Percentiles rank a stretch among this genome's conserved stretches.
Evolutionary conservation across 2,113 vertebrate genomes (phyloP).

Genomic region (Clupea harengus): DNA sequence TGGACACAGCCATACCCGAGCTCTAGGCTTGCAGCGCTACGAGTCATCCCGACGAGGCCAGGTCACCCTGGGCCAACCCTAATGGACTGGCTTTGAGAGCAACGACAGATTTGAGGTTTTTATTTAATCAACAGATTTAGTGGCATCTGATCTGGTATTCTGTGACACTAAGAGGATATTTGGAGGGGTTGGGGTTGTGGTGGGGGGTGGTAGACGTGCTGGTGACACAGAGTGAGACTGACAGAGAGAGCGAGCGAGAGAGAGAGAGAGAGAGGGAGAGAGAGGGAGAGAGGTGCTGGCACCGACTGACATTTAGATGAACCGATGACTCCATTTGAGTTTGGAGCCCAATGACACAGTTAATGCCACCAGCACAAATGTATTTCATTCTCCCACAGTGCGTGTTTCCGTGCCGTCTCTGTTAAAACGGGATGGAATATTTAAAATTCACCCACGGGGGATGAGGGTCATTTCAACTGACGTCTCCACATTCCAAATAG

Average conservation of each 20-base stretch:
- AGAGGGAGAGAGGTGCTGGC: not conserved
- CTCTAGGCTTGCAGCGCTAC: not conserved
- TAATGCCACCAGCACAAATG: not conserved
- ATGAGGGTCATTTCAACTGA: not conserved
- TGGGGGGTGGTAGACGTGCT: too few species aligned
- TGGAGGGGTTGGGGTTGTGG: not conserved
- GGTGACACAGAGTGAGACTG: not conserved
- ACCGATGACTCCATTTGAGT: slow-evolving; percentile 10
- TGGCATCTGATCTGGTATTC: not conserved
- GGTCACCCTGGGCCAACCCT: not conserved
- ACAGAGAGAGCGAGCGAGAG: not conserved
- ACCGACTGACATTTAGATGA: slow-evolving; percentile 13
- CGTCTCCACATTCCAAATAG: not conserved
- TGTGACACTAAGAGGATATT: not conserved
- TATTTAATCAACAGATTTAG: slow-evolving; percentile 4
- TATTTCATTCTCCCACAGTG: not conserved
- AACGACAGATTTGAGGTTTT: not conserved
- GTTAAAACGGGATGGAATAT: not conserved
- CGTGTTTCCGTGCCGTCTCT: not conserved
- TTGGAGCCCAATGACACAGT: not conserved
- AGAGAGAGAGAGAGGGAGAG: not conserved
- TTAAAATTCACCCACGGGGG: not conserved
- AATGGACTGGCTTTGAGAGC: not conserved
- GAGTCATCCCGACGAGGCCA: not conserved
- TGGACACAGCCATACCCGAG: not conserved